Evolutionary conservation across 2,113 vertebrate genomes (phyloP), one percentile per base, ranked within the genome.

Genomic region (Strix aluco): DNA sequence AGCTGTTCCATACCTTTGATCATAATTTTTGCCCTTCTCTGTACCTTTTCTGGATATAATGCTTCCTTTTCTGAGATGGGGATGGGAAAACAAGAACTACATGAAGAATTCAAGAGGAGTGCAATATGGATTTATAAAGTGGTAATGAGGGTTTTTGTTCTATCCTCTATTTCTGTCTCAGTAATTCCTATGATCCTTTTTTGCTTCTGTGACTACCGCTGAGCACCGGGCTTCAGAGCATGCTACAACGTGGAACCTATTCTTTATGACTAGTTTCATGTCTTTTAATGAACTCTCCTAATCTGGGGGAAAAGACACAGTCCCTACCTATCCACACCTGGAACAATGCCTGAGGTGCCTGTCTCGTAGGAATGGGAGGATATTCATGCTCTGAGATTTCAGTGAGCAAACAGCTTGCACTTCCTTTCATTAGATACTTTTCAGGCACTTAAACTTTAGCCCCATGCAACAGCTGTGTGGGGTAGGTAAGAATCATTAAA

Each of bases 1-100:
- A 95, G 94, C 87, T 79, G 73, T 62, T 96, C 84, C 58, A 16
- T 15, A 72, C 25, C 78, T 96, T 93, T 97, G 93, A 97, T 97
- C 78, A 69, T 27, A 19, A 21, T 22, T 95, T 84, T 91, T 94
- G 57, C 49, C 91, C 70, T 84, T 84, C 72, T 86, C 75, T 88
- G 59, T 86, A 63, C 59, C 69, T 91, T 81, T 79, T 71, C 70
- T 87, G 66, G 70, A 72, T 79, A 61, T 27, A 90, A 69, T 49
- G 21, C 74, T 69, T 77, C 88, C 21, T 72, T n/a, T 89, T 69
- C 54, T 77, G 86, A 90, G 63, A 40, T 29, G 65, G 26, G 47
- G 73, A 58, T 38, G 61, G 21, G 54, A 23, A 66, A 90, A 67
- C 78, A 91, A 94, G 78, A 91, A 21, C 83, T 34, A 69, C 70